These are phyloP conservation scores for Hephaestus fuliginosus DNA, from an alignment of 2,797 vertebrate genomes.

Conservation along the genomic window DNA sequence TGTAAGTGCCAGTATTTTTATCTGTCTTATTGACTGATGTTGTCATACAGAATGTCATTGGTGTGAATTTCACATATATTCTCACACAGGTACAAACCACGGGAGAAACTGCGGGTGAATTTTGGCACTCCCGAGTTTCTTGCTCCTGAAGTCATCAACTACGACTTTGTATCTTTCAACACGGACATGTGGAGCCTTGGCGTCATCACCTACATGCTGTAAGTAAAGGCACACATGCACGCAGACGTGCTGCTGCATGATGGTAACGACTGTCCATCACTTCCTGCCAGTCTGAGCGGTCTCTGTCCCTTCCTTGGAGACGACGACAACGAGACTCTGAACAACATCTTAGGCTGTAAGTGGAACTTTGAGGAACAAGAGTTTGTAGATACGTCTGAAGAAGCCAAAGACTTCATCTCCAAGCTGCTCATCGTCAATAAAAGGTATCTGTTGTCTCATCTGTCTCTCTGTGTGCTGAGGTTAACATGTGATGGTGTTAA, in stretches of 20 bases:
- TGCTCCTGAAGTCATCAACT: conserved; percentile 97
- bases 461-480: not conserved
- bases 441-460: conserved; percentile 80
- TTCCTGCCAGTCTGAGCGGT: conserved; percentile 90
- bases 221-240: conserved; percentile 73
- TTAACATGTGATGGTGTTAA: not conserved
- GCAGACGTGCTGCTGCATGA: not conserved
- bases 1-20: conserved; percentile 82
- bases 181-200: conserved; percentile 99
- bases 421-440: conserved; percentile 94
- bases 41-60: not conserved
- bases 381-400: conserved; percentile 90
- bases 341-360: conserved; percentile 93
- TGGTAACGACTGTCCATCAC: not conserved
- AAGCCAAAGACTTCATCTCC: conserved; percentile 96
- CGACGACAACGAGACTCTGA: conserved; percentile 93
- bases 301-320: conserved; percentile 97
- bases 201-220: conserved; percentile 99
- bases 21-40: not conserved
- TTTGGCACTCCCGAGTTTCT: conserved; percentile 99
- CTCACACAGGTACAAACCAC: conserved; percentile 91
- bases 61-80: not conserved
- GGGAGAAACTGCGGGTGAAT: conserved; percentile 95
- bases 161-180: conserved; percentile 96
- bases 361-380: conserved; percentile 96